phyloP scores from a whole-genome alignment of 2,888 invertebrate genomes.

The Melanotus villosus region DNA sequence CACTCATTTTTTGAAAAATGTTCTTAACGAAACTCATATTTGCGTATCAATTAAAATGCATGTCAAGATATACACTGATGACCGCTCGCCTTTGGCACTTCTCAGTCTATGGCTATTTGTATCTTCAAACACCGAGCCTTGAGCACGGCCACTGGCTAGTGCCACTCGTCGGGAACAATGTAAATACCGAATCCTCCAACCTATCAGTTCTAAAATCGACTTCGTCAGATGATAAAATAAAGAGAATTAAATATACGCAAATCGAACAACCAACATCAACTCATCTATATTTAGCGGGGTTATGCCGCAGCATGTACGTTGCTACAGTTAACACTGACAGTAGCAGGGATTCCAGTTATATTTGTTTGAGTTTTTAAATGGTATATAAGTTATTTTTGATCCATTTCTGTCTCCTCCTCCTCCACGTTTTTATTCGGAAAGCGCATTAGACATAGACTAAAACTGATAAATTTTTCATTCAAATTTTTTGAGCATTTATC shows the following conservation, averaged over 20 bases:
- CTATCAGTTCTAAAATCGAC: conserved; percentile 21
- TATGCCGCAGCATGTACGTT: conserved; percentile 24
- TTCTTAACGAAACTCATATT: conserved; percentile 66
- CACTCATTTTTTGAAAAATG: conserved; percentile 63
- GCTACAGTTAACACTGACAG: conserved; percentile 22
- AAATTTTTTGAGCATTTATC: too few species aligned
- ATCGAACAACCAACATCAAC: conserved; percentile 39
- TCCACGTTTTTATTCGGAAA: conserved; percentile 6
- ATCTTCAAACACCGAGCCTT: conserved; percentile 41
- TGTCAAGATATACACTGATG: conserved; percentile 28
- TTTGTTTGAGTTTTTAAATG: conserved; percentile 21
- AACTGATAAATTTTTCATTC: too few species aligned
- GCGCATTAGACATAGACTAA: neutral
- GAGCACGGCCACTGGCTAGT: conserved; percentile 44
- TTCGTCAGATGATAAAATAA: conserved; percentile 34
- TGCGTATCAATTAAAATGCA: conserved; percentile 28
- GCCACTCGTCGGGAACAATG: conserved; percentile 39
- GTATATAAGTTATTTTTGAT: conserved; percentile 29
- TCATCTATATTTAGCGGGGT: conserved; percentile 37
- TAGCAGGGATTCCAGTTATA: neutral
- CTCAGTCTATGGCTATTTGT: conserved; percentile 46
- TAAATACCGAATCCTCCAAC: conserved; percentile 37
- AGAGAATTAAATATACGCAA: conserved; percentile 39
- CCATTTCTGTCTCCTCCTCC: neutral
- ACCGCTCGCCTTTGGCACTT: conserved; percentile 40